Evolutionary conservation across 2,888 invertebrate genomes (phyloP).

Genomic region (Campoplex nolae): DNA sequence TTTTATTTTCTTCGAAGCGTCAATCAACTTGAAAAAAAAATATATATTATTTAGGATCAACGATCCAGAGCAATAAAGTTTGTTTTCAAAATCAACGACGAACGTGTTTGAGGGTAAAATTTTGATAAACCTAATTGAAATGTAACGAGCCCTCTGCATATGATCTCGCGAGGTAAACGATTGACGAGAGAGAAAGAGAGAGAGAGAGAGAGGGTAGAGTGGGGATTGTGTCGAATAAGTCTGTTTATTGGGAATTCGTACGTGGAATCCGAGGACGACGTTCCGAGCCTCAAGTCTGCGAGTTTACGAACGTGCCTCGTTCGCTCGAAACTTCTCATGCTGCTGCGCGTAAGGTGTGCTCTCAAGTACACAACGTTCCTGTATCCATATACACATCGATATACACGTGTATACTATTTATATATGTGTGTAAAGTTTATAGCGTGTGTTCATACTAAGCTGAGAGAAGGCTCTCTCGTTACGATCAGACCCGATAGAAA

Average conservation of each 20-base stretch:
- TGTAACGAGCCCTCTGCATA: background rate
- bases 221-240: slow-evolving; percentile 6
- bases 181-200: background rate
- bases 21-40: background rate
- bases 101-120: background rate
- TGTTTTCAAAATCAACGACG: background rate
- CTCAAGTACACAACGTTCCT: slow-evolving; percentile 28
- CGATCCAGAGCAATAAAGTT: background rate
- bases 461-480: slow-evolving; percentile 54
- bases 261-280: slow-evolving; percentile 63
- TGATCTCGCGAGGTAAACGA: background rate
- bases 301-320: slow-evolving; percentile 55
- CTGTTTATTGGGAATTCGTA: slow-evolving; percentile 55
- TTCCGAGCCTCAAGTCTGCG: slow-evolving; percentile 38
- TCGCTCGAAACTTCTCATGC: slow-evolving; percentile 54
- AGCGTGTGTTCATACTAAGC: slow-evolving; percentile 16
- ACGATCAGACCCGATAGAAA: slow-evolving; percentile 65
- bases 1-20: slow-evolving; percentile 8
- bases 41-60: background rate
- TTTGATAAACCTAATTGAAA: background rate
- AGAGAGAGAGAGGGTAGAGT: background rate
- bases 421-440: background rate
- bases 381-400: background rate
- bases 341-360: slow-evolving; percentile 30
- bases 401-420: slow-evolving; percentile 4